These are phyloP conservation scores for Caligus rogercresseyi DNA, from an alignment of 1,140 invertebrate species.

Conservation along the genomic window DNA sequence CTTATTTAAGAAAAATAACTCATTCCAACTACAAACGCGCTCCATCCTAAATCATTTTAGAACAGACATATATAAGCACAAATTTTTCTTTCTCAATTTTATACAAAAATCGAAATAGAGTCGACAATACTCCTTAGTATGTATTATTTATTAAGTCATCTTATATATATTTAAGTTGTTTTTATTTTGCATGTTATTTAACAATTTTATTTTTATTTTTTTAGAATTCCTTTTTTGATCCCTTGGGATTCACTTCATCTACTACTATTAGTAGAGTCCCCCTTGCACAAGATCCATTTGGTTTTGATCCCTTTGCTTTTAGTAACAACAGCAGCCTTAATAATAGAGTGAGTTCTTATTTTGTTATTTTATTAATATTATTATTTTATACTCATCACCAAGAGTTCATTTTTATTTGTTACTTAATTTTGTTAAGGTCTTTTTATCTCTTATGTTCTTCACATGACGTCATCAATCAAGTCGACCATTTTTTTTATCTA, in stretches of 20 bases:
- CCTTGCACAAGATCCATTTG: neutral
- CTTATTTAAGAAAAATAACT: no score
- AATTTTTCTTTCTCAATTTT: no score
- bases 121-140: no score
- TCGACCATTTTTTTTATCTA: neutral
- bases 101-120: no score
- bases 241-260: neutral
- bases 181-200: neutral
- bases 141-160: no score
- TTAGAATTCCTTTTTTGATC: neutral
- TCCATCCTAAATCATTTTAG: no score
- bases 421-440: neutral
- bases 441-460: neutral
- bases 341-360: constrained; percentile 9
- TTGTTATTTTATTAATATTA: neutral
- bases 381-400: no score
- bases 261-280: no score
- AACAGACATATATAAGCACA: no score
- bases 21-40: no score
- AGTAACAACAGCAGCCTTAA: no score
- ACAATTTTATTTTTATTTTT: neutral
- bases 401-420: constrained; percentile 2
- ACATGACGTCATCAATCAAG: neutral
- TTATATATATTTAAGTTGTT: neutral
- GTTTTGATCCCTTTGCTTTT: neutral